Evolutionary conservation across 2,888 invertebrate genomes (phyloP).

Genomic region (Kryphioiulus occultus): DNA sequence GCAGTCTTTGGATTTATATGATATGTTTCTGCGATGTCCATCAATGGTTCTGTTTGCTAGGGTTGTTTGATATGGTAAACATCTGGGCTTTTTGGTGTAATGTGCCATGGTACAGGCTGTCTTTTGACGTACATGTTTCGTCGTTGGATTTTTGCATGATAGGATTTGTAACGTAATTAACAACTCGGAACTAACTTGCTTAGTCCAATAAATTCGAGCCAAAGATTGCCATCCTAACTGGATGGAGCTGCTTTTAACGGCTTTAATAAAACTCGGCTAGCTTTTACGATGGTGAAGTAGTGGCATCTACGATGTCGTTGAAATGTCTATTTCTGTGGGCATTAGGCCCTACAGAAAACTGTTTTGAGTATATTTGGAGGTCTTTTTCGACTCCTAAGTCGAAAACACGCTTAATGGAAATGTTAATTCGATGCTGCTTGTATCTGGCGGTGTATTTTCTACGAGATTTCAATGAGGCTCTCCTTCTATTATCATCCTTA

Average conservation of each 20-base stretch:
- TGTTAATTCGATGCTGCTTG: not conserved
- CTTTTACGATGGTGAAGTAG: not conserved
- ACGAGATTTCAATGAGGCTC: not conserved
- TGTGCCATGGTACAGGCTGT: no score
- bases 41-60: no score
- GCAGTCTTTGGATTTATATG: no score
- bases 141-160: no score
- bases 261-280: not conserved
- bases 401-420: not conserved
- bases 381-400: not conserved
- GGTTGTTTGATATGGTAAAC: no score
- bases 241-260: not conserved
- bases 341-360: not conserved
- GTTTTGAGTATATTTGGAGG: not conserved
- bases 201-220: not conserved
- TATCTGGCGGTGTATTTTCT: not conserved
- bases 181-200: not conserved
- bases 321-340: not conserved
- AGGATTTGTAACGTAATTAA: not conserved
- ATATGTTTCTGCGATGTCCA: no score
- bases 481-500: not conserved
- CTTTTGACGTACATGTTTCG: no score
- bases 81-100: no score
- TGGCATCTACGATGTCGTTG: not conserved
- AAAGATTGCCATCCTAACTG: not conserved